phyloP scores from a whole-genome alignment of 2,797 vertebrate species.

The Myotis pilosus region DNA sequence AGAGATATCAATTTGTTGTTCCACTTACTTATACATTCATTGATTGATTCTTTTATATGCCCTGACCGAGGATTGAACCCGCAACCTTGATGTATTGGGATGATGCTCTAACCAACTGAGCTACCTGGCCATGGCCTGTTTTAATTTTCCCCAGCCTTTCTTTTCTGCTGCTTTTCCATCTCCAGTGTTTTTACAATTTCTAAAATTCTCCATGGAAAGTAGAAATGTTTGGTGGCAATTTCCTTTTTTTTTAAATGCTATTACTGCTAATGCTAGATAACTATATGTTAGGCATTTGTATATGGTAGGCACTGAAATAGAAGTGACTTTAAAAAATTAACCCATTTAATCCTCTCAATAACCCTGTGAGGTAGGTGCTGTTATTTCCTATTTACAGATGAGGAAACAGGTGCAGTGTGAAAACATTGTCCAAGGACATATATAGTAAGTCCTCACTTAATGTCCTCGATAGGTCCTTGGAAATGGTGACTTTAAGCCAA shows the following conservation, averaged over 20 bases:
- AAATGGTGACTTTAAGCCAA: not conserved
- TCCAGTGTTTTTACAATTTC: conserved; percentile 18
- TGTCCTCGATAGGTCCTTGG: not conserved
- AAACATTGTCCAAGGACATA: not conserved
- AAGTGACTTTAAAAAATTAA: conserved; percentile 2
- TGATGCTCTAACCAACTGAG: not conserved
- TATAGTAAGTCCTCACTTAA: not conserved
- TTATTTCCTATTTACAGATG: conserved; percentile 18
- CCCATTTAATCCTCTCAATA: conserved; percentile 8
- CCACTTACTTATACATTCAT: not conserved
- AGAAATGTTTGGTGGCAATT: conserved; percentile 32
- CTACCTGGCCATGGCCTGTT: not conserved
- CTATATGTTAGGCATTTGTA: not conserved
- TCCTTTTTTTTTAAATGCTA: not conserved
- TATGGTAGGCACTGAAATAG: conserved; percentile 29
- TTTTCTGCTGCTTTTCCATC: not conserved
- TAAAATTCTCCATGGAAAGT: conserved; percentile 16
- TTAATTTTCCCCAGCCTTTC: not conserved
- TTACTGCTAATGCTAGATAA: conserved; percentile 33
- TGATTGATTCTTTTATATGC: not conserved
- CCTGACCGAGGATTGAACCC: not conserved
- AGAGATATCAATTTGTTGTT: not conserved
- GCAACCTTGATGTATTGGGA: not conserved
- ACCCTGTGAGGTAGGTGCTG: not conserved
- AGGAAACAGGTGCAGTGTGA: not conserved